Evolutionary conservation across 2,888 invertebrate genomes (phyloP).

Genomic region (Idaea dimidiata): DNA sequence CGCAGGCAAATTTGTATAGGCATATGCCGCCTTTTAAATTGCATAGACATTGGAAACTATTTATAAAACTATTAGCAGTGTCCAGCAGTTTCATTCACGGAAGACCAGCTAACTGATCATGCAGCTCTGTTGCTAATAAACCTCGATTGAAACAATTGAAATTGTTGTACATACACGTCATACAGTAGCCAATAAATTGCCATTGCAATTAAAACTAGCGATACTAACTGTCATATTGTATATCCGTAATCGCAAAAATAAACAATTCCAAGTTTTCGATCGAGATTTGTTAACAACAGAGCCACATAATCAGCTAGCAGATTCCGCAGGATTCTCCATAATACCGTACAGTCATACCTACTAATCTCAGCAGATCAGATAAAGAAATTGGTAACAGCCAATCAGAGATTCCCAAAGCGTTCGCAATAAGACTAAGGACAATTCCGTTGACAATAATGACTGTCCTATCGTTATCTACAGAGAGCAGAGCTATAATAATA

Average conservation of each 20-base stretch:
- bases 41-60: slow-evolving; percentile 2
- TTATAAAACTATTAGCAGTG: background rate
- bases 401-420: background rate
- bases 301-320: too few relatives aligned
- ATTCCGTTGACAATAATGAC: slow-evolving; percentile 1
- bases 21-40: background rate
- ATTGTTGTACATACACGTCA: too few relatives aligned
- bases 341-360: background rate
- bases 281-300: too few relatives aligned
- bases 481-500: background rate
- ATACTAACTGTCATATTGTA: too few relatives aligned
- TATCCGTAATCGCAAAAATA: too few relatives aligned
- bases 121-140: too few relatives aligned
- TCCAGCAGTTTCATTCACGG: background rate
- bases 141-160: too few relatives aligned
- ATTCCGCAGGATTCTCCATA: too few relatives aligned
- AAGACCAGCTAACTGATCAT: background rate
- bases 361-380: background rate
- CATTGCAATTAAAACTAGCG: too few relatives aligned
- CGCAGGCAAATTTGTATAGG: slow-evolving; percentile 26
- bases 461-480: background rate
- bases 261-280: too few relatives aligned
- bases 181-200: too few relatives aligned
- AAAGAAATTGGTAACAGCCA: background rate
- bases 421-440: slow-evolving; percentile 1